These are phyloP conservation scores for Nothoprocta pentlandii DNA, from an alignment of 2,113 vertebrate genomes.

Conservation along the genomic window DNA sequence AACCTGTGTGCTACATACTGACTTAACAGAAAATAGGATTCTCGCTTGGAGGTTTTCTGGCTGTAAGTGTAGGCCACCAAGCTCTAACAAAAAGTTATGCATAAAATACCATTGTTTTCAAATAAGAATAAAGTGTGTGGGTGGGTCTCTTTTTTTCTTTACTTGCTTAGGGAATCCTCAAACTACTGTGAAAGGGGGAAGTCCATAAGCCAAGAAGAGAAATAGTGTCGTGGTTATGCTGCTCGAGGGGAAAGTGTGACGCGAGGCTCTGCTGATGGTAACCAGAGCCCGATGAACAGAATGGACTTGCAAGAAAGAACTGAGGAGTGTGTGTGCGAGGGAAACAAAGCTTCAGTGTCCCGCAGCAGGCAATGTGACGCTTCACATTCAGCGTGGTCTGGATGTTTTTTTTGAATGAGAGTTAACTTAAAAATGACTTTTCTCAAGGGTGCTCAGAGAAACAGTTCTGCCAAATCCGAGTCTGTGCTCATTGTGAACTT, in stretches of 20 bases:
- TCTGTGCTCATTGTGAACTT: not conserved
- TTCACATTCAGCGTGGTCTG: not conserved
- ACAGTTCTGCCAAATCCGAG: not conserved
- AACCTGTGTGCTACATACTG: not conserved
- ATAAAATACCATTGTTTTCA: not conserved
- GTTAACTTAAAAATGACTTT: not conserved
- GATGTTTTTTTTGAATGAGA: not conserved
- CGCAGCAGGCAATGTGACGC: not conserved
- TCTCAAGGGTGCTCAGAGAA: not conserved
- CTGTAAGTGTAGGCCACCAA: not conserved
- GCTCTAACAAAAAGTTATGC: not conserved
- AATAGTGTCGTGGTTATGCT: not conserved
- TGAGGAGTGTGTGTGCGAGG: not conserved
- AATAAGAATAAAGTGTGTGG: not conserved
- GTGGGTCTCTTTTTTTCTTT: not conserved
- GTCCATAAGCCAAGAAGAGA: not conserved
- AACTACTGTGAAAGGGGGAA: not conserved
- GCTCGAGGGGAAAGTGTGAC: not conserved
- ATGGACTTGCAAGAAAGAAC: not conserved
- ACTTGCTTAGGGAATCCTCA: not conserved
- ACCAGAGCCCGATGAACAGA: not conserved
- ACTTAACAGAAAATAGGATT: not conserved
- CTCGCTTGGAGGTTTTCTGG: not conserved
- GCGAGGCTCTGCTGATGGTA: not conserved
- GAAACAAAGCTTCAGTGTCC: not conserved